phyloP scores from a whole-genome alignment of 2,113 vertebrate species.

The Alethe diademata region DNA sequence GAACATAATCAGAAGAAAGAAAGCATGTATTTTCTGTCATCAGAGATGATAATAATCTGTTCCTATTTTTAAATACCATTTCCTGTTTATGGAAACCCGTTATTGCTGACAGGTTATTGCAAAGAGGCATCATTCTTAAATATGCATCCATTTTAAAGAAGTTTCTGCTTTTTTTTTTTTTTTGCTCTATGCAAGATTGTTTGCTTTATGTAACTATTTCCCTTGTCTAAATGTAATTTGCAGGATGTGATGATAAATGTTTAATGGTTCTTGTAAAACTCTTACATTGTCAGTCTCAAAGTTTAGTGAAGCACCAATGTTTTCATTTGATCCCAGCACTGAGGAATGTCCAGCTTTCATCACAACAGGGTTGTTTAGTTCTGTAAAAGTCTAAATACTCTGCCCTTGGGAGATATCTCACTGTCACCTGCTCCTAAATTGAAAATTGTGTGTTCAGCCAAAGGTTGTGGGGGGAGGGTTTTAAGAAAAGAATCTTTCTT shows the following conservation, averaged over 20 bases:
- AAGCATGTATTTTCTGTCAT: neutral
- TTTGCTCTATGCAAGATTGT: neutral
- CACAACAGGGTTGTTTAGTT: constrained; percentile 65
- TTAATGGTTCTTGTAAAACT: constrained; percentile 72
- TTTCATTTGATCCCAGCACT: constrained; percentile 65
- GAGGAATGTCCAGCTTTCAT: constrained; percentile 73
- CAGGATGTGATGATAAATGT: constrained; percentile 65
- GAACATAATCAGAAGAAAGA: neutral
- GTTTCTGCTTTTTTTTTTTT: neutral
- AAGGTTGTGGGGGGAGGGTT: neutral
- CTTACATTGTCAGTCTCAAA: constrained; percentile 60
- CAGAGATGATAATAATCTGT: neutral
- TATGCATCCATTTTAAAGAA: neutral
- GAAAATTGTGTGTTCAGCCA: constrained; percentile 73
- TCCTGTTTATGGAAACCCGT: neutral
- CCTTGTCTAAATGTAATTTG: constrained; percentile 46
- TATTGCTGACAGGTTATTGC: neutral
- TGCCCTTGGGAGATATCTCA: constrained; percentile 65
- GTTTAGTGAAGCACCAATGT: constrained; percentile 57
- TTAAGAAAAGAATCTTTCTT: constrained; percentile 47
- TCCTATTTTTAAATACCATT: neutral
- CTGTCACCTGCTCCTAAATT: constrained; percentile 71
- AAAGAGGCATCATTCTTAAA: constrained; percentile 17
- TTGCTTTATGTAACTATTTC: constrained; percentile 34
- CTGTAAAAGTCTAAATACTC: constrained; percentile 56